These are phyloP conservation scores for Nebria brevicollis DNA, from an alignment of 2,888 invertebrate species.

Conservation along the genomic window DNA sequence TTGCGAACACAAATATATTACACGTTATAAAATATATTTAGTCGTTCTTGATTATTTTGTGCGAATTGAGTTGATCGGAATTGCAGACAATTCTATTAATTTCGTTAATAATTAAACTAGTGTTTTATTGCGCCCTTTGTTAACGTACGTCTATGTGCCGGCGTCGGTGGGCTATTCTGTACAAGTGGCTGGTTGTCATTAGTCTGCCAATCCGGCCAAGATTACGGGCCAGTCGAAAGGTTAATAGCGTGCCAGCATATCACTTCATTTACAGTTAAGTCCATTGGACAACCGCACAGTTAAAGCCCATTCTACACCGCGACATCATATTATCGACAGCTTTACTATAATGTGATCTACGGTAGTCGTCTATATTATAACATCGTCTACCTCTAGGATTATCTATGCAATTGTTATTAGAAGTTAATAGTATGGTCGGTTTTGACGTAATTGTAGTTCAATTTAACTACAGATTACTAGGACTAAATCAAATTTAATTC, in stretches of 20 bases:
- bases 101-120: neutral
- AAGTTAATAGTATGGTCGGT: neutral
- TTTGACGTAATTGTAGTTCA: neutral
- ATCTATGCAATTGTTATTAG: neutral
- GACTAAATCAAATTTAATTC: neutral
- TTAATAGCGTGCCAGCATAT: slow-evolving; percentile 44
- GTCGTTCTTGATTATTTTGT: too few species aligned
- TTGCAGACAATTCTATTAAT: neutral
- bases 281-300: slow-evolving; percentile 13
- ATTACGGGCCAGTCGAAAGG: slow-evolving; percentile 43
- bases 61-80: neutral
- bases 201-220: slow-evolving; percentile 42
- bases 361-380: neutral
- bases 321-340: neutral
- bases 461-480: neutral
- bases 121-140: neutral
- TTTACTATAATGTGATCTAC: neutral
- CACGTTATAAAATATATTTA: too few species aligned
- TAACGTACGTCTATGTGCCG: neutral
- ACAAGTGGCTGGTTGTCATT: slow-evolving; percentile 23
- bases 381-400: neutral
- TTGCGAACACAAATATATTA: neutral
- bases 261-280: slow-evolving; percentile 42
- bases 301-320: neutral
- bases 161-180: neutral